Conservation (phyloP, 2,797 vertebrate species). For the Emydoidea blandingii region DNA sequence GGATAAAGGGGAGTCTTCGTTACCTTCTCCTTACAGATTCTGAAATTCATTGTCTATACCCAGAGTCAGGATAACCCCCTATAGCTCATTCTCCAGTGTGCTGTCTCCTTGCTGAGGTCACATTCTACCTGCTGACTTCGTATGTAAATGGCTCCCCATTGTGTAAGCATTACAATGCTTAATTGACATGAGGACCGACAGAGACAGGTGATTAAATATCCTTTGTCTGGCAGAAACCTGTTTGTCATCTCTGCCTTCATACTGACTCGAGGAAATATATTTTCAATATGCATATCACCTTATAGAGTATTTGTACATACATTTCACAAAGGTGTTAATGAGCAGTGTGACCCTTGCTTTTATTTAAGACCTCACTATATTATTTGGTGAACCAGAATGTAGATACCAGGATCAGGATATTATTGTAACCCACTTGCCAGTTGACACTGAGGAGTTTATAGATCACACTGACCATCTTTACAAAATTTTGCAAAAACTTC, state of each 20-base stretch:
- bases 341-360: neutral
- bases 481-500: neutral
- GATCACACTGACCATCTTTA: neutral
- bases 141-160: too few species aligned
- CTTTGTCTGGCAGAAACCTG: neutral
- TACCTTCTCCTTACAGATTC: too few species aligned
- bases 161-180: neutral
- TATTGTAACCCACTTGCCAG: neutral
- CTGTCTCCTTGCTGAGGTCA: neutral
- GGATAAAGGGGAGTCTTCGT: too few species aligned
- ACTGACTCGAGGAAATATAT: neutral
- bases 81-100: neutral
- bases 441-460: neutral
- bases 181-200: accelerated
- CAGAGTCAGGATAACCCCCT: too few species aligned
- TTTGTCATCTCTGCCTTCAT: neutral
- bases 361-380: neutral
- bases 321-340: neutral
- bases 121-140: too few species aligned
- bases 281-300: neutral
- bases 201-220: neutral
- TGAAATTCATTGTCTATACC: too few species aligned
- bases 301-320: too few species aligned
- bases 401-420: neutral
- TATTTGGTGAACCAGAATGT: neutral